These are phyloP conservation scores for Centroberyx gerrardi DNA, from an alignment of 2,797 vertebrate genomes.

Conservation along the genomic window DNA sequence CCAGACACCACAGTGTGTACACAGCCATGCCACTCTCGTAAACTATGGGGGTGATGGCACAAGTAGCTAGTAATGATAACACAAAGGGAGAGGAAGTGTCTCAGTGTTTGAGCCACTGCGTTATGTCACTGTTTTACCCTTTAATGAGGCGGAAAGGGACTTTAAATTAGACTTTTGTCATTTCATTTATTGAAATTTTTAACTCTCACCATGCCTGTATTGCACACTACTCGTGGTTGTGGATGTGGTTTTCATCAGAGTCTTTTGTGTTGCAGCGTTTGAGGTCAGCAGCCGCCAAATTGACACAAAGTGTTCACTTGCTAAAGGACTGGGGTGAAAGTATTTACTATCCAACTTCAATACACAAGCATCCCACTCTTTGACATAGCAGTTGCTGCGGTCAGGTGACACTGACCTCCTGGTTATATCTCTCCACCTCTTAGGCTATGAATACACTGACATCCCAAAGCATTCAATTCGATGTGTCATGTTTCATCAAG, in stretches of 20 bases:
- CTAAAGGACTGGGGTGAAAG: neutral
- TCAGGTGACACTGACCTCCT: neutral
- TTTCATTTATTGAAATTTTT: neutral
- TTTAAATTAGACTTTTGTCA: neutral
- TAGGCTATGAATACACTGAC: neutral
- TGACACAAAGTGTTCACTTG: neutral
- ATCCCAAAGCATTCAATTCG: constrained; percentile 5
- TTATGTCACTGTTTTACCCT: neutral
- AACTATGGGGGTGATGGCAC: constrained; percentile 41
- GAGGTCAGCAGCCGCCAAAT: neutral
- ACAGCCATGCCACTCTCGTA: constrained; percentile 62
- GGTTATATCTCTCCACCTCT: neutral
- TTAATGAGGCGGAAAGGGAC: no score
- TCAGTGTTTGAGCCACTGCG: constrained; percentile 14
- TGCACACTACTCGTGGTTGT: neutral
- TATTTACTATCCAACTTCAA: neutral
- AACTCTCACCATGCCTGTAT: neutral
- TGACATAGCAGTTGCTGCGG: constrained; percentile 3
- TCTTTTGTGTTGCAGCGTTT: neutral
- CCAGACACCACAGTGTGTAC: constrained; percentile 67
- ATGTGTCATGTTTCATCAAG: constrained; percentile 22
- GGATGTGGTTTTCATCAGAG: neutral
- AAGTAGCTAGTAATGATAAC: constrained; percentile 48
- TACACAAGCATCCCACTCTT: neutral
- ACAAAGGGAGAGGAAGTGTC: constrained; percentile 10